A percentile compares a stretch with the other conserved stretches of the same genome.
These are phyloP conservation scores for Gnathonemus echidnorhynchus DNA, from an alignment of 2,113 vertebrate genomes.

Conservation along the genomic window DNA sequence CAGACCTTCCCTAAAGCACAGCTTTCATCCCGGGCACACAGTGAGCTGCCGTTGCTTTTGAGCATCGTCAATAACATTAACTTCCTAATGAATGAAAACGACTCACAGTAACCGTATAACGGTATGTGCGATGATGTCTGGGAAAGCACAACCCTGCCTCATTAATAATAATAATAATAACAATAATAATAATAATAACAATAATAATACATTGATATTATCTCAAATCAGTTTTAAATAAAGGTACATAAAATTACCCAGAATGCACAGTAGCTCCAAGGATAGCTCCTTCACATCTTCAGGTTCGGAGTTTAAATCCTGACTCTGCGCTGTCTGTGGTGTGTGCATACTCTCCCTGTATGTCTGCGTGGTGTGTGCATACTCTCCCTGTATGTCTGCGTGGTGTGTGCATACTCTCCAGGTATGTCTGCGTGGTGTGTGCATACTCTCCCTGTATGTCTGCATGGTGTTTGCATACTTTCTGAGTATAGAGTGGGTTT, in stretches of 20 bases:
- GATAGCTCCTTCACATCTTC: not conserved
- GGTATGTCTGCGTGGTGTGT: no score
- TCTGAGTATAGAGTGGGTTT: no score
- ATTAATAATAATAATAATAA: not conserved
- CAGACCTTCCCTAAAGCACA: not conserved
- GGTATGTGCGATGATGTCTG: not conserved
- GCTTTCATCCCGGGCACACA: not conserved
- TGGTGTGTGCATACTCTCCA: no score
- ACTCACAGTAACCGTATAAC: not conserved
- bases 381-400: no score
- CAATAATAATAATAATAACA: not conserved
- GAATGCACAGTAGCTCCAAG: not conserved
- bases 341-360: not conserved
- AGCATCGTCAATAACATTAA: not conserved
- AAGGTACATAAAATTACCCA: not conserved
- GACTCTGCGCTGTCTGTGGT: not conserved
- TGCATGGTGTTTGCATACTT: no score
- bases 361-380: no score
- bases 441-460: no score
- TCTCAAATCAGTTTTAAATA: not conserved
- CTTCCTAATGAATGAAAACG: not conserved
- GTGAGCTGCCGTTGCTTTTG: not conserved
- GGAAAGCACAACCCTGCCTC: not conserved
- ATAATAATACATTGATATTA: not conserved
- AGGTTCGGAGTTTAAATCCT: not conserved